Evolutionary conservation across 2,888 invertebrate species (phyloP).

Genomic region (Polymixis flavicincta): DNA sequence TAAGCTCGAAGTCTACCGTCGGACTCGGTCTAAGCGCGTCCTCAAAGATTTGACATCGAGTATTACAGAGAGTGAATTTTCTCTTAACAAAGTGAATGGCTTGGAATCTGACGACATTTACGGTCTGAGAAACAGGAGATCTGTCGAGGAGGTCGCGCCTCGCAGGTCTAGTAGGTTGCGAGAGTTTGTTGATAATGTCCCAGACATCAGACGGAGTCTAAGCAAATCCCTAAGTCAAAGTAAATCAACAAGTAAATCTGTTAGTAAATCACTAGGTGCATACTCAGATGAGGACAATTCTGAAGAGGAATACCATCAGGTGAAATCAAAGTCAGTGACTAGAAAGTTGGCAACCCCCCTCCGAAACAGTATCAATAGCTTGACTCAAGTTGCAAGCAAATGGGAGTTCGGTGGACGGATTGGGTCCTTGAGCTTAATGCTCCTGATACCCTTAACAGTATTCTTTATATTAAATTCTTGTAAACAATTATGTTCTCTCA

Average conservation of each 20-base stretch:
- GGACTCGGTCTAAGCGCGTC: slow-evolving; percentile 80
- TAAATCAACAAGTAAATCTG: slow-evolving; percentile 82
- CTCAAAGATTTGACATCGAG: slow-evolving; percentile 77
- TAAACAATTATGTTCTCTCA: slow-evolving; percentile 80
- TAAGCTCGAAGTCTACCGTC: slow-evolving; percentile 76
- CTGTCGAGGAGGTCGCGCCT: slow-evolving; percentile 78
- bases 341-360: slow-evolving; percentile 86
- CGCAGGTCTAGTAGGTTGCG: slow-evolving; percentile 82
- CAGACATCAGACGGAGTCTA: slow-evolving; percentile 80
- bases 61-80: slow-evolving; percentile 69
- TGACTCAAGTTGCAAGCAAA: slow-evolving; percentile 73
- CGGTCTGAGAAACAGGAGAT: slow-evolving; percentile 78
- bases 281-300: slow-evolving; percentile 85
- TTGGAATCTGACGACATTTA: slow-evolving; percentile 75
- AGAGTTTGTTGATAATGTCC: slow-evolving; percentile 78
- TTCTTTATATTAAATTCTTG: slow-evolving; percentile 82
- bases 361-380: slow-evolving; percentile 76
- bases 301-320: slow-evolving; percentile 74
- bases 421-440: slow-evolving; percentile 77
- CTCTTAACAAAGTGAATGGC: slow-evolving; percentile 79
- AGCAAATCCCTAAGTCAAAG: slow-evolving; percentile 80
- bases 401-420: slow-evolving; percentile 86
- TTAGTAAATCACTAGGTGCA: slow-evolving; percentile 82
- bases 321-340: slow-evolving; percentile 77
- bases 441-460: slow-evolving; percentile 81